Evolutionary conservation across 1,140 invertebrate genomes (phyloP).

Genomic region (Anadara kagoshimensis): DNA sequence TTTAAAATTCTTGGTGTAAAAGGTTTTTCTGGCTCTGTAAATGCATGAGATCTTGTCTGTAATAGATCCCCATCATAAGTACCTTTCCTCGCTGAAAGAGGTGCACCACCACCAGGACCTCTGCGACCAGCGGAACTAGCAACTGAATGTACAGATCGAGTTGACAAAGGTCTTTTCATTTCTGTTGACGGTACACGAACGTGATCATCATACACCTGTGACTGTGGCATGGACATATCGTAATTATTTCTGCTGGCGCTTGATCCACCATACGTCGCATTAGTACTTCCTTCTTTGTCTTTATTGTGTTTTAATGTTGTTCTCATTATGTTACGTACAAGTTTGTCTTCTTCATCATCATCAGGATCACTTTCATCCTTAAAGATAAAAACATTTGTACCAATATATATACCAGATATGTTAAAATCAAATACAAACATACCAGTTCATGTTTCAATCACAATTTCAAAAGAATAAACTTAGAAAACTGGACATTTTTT

Average conservation of each 20-base stretch:
- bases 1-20: conserved; percentile 71
- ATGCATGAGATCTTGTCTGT: conserved; percentile 62
- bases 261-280: conserved; percentile 45
- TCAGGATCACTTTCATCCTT: conserved; percentile 60
- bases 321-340: conserved; percentile 62
- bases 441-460: too few species aligned
- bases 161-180: not conserved
- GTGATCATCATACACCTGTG: conserved; percentile 17
- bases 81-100: conserved; percentile 31
- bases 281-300: conserved; percentile 27
- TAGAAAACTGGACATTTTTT: too few species aligned
- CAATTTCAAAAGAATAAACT: too few species aligned
- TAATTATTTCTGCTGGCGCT: conserved; percentile 15
- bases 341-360: conserved; percentile 63
- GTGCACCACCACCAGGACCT: conserved; percentile 36
- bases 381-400: not conserved
- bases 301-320: conserved; percentile 46
- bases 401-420: not conserved
- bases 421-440: too few species aligned
- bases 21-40: conserved; percentile 67
- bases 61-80: conserved; percentile 68
- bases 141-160: conserved; percentile 25
- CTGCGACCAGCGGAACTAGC: conserved; percentile 32
- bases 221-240: not conserved
- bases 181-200: too few species aligned